Conservation (phyloP, 2,113 vertebrate genomes). For the Myxocyprinus asiaticus region DNA sequence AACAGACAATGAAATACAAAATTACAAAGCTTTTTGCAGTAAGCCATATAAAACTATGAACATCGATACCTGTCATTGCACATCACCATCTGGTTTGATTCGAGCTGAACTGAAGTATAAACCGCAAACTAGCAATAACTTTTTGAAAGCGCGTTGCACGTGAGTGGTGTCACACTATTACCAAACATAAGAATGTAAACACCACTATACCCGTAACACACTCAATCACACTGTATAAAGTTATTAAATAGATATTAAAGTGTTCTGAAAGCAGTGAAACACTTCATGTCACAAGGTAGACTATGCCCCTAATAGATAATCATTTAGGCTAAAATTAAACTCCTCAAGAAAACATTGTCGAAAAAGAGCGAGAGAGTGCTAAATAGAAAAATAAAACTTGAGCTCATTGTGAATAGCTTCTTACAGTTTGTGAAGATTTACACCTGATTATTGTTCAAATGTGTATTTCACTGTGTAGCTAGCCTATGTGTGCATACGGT, state of each 20-base stretch:
- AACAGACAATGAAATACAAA: background rate
- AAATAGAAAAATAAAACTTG: background rate
- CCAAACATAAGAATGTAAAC: slow-evolving; percentile 2
- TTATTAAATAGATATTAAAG: background rate
- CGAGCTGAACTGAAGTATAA: background rate
- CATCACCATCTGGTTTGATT: background rate
- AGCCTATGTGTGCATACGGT: background rate
- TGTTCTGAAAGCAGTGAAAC: background rate
- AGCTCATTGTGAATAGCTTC: background rate
- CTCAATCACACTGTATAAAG: background rate
- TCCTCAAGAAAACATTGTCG: too few relatives aligned
- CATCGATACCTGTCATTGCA: background rate
- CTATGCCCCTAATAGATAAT: too few relatives aligned
- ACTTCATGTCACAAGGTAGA: too few relatives aligned
- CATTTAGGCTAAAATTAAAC: too few relatives aligned
- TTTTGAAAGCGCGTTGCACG: background rate
- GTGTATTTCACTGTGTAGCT: background rate
- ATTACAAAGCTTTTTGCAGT: background rate
- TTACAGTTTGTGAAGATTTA: background rate
- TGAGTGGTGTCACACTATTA: background rate
- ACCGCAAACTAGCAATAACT: background rate
- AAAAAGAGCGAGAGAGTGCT: too few relatives aligned
- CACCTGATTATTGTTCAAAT: background rate
- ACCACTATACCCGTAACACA: background rate
- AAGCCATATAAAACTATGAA: background rate